Percentiles rank a stretch among this genome's conserved stretches.
Conservation (phyloP, 2,797 vertebrate genomes). For the Neoniphon sammara region DNA sequence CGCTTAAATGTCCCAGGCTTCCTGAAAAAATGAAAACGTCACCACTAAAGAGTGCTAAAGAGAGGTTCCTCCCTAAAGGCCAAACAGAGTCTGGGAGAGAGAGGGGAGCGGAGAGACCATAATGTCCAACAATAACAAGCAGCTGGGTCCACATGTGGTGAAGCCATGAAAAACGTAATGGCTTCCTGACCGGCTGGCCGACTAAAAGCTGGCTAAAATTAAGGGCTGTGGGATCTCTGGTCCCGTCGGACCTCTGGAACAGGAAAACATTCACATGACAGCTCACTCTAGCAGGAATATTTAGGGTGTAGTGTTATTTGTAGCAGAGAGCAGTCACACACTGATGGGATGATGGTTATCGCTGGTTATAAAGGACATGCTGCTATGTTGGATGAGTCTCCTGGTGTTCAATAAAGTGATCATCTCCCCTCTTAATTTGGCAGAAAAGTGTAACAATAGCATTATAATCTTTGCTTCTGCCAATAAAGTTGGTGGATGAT, state of each 20-base stretch:
- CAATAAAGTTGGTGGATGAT: not conserved
- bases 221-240: conserved; percentile 75
- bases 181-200: conserved; percentile 56
- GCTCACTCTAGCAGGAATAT: not conserved
- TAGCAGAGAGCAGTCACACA: not conserved
- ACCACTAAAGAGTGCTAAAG: conserved; percentile 38
- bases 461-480: too few relatives aligned
- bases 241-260: conserved; percentile 67
- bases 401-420: too few relatives aligned
- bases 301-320: not conserved
- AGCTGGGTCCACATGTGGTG: conserved; percentile 74
- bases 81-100: conserved; percentile 46
- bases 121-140: conserved; percentile 68
- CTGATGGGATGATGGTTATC: not conserved
- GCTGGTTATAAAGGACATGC: not conserved
- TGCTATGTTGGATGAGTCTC: not conserved
- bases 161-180: conserved; percentile 61
- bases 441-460: too few relatives aligned
- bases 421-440: too few relatives aligned
- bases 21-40: conserved; percentile 40
- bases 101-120: conserved; percentile 51
- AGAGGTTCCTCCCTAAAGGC: conserved; percentile 56
- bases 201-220: conserved; percentile 65
- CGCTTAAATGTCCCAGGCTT: conserved; percentile 54
- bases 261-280: conserved; percentile 68